Base-by-base conservation (phyloP, 2,888 invertebrate genomes). In the Amphimallon solstitiale region DNA sequence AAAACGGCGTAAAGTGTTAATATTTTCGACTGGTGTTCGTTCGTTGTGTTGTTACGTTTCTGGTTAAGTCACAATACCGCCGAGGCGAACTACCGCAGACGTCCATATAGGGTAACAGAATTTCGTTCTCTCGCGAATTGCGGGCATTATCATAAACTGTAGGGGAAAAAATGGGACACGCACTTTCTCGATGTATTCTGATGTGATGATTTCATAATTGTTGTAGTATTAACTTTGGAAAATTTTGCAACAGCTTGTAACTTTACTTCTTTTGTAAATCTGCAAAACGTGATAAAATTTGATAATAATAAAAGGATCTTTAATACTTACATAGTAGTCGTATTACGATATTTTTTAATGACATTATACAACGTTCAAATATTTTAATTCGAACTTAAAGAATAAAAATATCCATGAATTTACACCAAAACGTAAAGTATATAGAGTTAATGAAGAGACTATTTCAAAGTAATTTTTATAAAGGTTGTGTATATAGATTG, bases 61-160 rank as follows among this genome's bases (percentile, higher is more conserved):
- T 40, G 54, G 40, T 54, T 38, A 29, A 12, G 54, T 54, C 54
- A 6, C n/a, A n/a, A n/a, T n/a, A n/a, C n/a, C n/a, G 19, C 37
- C 21, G 21, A 10, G 10, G 3, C 23, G 6, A 54, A 12, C 62
- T 17, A 37, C 17, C 19, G 49, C 49, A 40, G 23, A 52, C 52
- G 15, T 14, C 63, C 63, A 63, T 54, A 54, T 63, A 52, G 63
- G 52, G 52, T 15, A 43, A 29, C n/a, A 52, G 15, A 23, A 51
- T 38, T 63, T 52, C 34, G 29, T 43, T 43, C 45, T 52, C 35
- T 23, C 12, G 34, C 37, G 35, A 19, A 12, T 12, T 54, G 21
- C 19, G 7, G 38, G 37, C 17, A 60, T 60, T 60, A 63, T 52
- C 43, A 63, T 52, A 51, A 63, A 52, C 38, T n/a, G 35, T n/a